Percentiles rank a stretch among this genome's conserved stretches.
Evolutionary conservation across 2,888 invertebrate genomes (phyloP).

Genomic region (Alloscopus bannaensis): DNA sequence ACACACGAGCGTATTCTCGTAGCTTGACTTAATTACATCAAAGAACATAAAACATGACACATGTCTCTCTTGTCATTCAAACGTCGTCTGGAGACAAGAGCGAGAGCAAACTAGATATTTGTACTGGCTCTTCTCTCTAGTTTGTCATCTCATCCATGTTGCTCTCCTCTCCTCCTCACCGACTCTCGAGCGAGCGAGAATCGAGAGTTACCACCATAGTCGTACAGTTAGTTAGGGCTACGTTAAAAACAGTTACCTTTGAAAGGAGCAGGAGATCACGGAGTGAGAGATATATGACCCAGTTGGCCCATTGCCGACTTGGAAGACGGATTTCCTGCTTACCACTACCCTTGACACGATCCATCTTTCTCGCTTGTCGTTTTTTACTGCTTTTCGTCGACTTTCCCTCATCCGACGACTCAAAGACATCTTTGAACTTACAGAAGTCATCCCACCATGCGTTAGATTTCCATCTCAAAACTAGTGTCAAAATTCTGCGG

Average conservation of each 20-base stretch:
- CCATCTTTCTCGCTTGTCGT: conserved; percentile 36
- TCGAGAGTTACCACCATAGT: neutral
- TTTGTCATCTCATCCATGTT: conserved; percentile 1
- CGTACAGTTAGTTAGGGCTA: neutral
- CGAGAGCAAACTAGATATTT: conserved; percentile 31
- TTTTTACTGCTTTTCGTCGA: conserved; percentile 40
- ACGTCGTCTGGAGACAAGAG: conserved; percentile 21
- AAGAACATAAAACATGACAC: conserved; percentile 30
- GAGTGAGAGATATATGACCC: conserved; percentile 69
- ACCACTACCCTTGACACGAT: conserved; percentile 53
- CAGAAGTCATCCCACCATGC: conserved; percentile 60
- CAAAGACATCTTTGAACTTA: conserved; percentile 53
- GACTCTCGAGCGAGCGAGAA: neutral
- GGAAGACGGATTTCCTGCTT: conserved; percentile 66
- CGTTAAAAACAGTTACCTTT: conserved; percentile 64
- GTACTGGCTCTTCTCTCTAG: neutral
- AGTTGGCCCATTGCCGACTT: conserved; percentile 70
- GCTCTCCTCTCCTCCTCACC: neutral
- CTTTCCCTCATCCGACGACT: conserved; percentile 43
- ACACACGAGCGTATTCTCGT: neutral
- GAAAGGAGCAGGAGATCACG: conserved; percentile 69
- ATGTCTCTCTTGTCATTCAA: neutral
- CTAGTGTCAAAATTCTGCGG: conserved; percentile 66
- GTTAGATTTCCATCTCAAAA: conserved; percentile 67
- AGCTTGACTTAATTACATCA: conserved; percentile 48